Percentiles rank a stretch among this genome's conserved stretches.
Conservation (phyloP, 2,797 vertebrate genomes). For the Enteromius mattozi region DNA sequence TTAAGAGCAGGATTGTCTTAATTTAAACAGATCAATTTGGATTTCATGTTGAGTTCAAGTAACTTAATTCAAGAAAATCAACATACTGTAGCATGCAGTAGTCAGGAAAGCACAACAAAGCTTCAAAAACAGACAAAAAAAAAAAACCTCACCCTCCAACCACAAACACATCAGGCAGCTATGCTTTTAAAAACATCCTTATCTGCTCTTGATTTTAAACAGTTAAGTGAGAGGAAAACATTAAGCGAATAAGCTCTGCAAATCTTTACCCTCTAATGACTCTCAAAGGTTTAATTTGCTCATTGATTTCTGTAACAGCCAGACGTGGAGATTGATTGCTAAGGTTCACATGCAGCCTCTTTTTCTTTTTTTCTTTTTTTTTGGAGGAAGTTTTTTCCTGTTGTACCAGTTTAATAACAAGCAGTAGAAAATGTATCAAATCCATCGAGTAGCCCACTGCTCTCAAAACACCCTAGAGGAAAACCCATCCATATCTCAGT, state of each 20-base stretch:
- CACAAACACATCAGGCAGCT: background rate
- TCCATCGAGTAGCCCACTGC: background rate
- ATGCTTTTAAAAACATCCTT: constrained; percentile 21
- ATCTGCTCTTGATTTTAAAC: constrained; percentile 26
- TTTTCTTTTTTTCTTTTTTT: background rate
- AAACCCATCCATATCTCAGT: background rate
- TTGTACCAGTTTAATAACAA: constrained; percentile 34
- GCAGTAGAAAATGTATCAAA: constrained; percentile 7
- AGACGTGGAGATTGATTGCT: constrained; percentile 42
- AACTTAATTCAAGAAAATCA: background rate
- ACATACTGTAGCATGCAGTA: background rate
- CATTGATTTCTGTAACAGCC: constrained; percentile 46
- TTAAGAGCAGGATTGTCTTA: background rate
- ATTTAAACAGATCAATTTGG: background rate
- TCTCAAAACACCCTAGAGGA: constrained; percentile 8
- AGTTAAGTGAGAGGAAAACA: constrained; percentile 45
- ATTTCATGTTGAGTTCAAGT: background rate
- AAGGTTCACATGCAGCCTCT: constrained; percentile 9
- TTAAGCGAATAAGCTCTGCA: constrained; percentile 30
- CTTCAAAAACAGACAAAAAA: background rate
- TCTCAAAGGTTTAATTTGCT: constrained; percentile 51
- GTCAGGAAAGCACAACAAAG: background rate
- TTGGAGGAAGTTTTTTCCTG: constrained; percentile 9
- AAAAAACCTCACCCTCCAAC: background rate
- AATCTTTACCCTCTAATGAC: constrained; percentile 46